Evolutionary conservation across 2,797 vertebrate species (phyloP), one percentile per base, ranked within the genome.

Genomic region (Mus caroli): DNA sequence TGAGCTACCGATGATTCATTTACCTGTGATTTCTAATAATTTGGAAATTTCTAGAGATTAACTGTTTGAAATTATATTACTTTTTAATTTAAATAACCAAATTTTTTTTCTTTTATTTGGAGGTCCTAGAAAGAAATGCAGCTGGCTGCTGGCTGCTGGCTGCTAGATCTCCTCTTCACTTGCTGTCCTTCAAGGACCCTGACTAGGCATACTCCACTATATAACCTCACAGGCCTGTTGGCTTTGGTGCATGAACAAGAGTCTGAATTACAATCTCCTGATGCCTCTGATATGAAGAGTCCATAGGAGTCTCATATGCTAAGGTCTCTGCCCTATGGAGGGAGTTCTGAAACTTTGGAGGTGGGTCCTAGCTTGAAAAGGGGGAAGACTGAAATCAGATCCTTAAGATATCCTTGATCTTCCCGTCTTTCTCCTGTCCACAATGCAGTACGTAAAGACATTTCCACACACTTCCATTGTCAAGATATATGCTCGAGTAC

Each of bases 71-170:
- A 92, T 77, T 67, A 67, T 15, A 46, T 60, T 76, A 37, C 76
- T 92, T 94, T 83, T n/a, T 90, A 26, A 54, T 14, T 52, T n/a
- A 87, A 75, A 31, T 75, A 88, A 87, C 93, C 6, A 54, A 91
- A 89, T 17, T 31, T 82, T 19, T 19, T 34, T 34, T 67, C 77
- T 73, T 83, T 79, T 71, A 73, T 28, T 12, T 2, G 6, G 54
- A 34, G 28, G n/a, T 76, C 54, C 76, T 37, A 28, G 28, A 31
- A 78, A 90, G 34, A 40, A 83, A 69, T 77, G 77, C 31, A 56
- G 2, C 46, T 77, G 31, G 31, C 22, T 13, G 6, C 60, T 34
- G 28, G 28, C 5, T 67, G 64, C 60, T 77, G 52, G 12, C 8
- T 54, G 52, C 52, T 52, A 12, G 52, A 12, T 52, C n/a, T 64